Conservation (phyloP, 2,113 vertebrate species). For the Promerops cafer region DNA sequence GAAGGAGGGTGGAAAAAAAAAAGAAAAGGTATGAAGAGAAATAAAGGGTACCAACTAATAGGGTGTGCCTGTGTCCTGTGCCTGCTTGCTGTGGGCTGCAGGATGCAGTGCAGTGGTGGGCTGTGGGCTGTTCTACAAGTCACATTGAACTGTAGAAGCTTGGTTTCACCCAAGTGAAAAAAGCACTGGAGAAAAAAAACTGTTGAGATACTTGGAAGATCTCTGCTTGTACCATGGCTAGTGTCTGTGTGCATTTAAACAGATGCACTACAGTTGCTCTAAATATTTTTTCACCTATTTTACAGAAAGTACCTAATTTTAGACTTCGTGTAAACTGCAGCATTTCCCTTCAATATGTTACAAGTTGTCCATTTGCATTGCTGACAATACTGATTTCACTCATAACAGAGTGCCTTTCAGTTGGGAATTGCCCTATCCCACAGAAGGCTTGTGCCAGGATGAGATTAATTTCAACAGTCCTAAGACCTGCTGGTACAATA, state of each 20-base stretch:
- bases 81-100: neutral
- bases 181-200: fast-evolving
- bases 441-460: neutral
- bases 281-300: neutral
- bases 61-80: neutral
- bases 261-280: neutral
- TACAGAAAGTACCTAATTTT: neutral
- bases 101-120: neutral
- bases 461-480: neutral
- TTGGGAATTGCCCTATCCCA: neutral
- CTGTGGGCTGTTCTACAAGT: neutral
- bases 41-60: neutral
- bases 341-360: neutral
- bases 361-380: neutral
- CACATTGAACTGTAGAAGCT: neutral
- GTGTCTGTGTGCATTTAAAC: neutral
- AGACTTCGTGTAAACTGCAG: neutral
- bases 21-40: neutral
- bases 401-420: slow-evolving; percentile 21
- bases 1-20: neutral
- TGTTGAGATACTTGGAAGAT: neutral
- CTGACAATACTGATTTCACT: neutral
- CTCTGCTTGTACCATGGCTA: neutral
- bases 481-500: neutral
- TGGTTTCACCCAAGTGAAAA: neutral